These are phyloP conservation scores for Bathynomus jamesi DNA, from an alignment of 1,140 invertebrate genomes.

Conservation along the genomic window DNA sequence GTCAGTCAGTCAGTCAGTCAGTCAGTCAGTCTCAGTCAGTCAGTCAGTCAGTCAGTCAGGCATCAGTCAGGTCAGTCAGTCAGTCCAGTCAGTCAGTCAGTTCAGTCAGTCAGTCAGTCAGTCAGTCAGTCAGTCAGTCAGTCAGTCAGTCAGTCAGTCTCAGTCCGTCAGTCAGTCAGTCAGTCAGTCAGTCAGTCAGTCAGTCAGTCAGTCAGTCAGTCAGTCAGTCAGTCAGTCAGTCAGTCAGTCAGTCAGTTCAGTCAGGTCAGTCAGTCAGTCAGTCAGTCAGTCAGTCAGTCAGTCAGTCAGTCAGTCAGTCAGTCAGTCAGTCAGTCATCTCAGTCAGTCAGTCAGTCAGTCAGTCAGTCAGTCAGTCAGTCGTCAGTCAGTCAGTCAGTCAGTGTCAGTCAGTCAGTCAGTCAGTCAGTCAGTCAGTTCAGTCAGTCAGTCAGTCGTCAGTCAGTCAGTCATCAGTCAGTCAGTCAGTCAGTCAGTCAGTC, in stretches of 20 bases:
- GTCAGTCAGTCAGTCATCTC: conserved; percentile 9
- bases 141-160: conserved; percentile 7
- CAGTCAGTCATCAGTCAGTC: conserved; percentile 6
- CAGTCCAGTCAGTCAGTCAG: conserved; percentile 4
- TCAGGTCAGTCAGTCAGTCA: neutral
- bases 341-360: conserved; percentile 4
- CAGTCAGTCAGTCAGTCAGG: conserved; percentile 12
- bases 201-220: neutral
- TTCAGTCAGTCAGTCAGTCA: conserved; percentile 20
- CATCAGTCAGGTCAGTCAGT: conserved; percentile 15
- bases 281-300: neutral
- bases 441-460: conserved; percentile 1
- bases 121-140: conserved; percentile 10
- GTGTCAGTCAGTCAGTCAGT: neutral
- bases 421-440: neutral
- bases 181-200: conserved; percentile 4
- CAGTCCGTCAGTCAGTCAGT: conserved; percentile 7
- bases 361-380: neutral
- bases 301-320: conserved; percentile 10
- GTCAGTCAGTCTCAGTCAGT: conserved; percentile 4
- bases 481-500: neutral
- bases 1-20: conserved; percentile 7
- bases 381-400: neutral
- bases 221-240: neutral
- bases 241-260: neutral